Conservation (phyloP, 2,113 vertebrate genomes). For the Actinemys pallida region DNA sequence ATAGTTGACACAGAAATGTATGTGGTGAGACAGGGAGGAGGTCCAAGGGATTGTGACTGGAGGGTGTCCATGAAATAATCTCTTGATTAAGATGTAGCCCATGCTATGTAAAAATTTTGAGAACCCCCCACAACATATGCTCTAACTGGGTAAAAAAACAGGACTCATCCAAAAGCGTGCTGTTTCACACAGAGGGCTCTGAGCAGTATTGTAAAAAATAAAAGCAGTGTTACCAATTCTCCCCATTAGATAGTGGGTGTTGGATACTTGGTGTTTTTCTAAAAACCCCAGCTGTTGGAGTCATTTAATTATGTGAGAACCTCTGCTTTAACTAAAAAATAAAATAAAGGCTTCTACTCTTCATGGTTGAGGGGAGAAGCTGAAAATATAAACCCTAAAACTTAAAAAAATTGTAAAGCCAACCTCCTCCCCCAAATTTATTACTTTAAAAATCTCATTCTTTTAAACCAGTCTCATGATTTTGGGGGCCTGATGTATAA, state of each 20-base stretch:
- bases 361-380: neutral
- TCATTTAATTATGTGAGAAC: neutral
- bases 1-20: neutral
- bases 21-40: neutral
- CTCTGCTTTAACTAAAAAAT: neutral
- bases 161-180: neutral
- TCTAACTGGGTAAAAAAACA: neutral
- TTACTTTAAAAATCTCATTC: neutral
- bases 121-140: neutral
- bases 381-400: neutral
- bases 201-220: neutral
- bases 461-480: neutral
- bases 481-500: neutral
- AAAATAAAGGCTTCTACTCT: neutral
- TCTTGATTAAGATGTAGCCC: neutral
- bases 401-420: neutral
- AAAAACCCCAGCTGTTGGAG: neutral
- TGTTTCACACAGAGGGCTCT: neutral
- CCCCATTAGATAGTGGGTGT: accelerated
- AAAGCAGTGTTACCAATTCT: neutral
- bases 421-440: neutral
- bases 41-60: neutral
- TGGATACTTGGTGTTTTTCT: neutral
- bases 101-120: neutral
- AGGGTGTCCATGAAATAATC: accelerated